Evolutionary conservation across 2,797 vertebrate genomes (phyloP), one percentile per base, ranked within the genome.

Genomic region (Phoxinus dragarum): DNA sequence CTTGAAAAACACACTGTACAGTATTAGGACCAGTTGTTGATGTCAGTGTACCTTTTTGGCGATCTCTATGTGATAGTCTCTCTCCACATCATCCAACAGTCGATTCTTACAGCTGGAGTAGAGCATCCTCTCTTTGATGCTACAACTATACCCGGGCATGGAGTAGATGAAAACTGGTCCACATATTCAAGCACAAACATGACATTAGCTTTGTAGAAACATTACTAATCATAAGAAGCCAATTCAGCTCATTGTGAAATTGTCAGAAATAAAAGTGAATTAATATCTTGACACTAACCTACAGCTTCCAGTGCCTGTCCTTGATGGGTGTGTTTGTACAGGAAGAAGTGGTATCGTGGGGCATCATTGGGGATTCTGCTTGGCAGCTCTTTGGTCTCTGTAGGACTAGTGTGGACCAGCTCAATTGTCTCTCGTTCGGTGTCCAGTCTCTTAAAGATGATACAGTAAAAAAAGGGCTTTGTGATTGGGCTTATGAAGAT

Each of bases 21-120:
- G n/a, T 67, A 21, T 80, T 23, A 49, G 3, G 42, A 67, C 6
- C 42, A 36, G 7, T 31, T 67, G 61, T 23, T 21, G 23, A 0
- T 80, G 52, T 76, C 38, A 73, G 52, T 34, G 34, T 88, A 99
- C 98, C 97, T 99, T 99, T 94, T 99, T 99, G 88, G 94, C 94
- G 89, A 99, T 96, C 91, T 99, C 97, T 92, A 99, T 94, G 84
- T 96, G 96, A 86, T 97, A 98, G 81, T 98, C 97, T 93, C 96
- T 96, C 93, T 99, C 98, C 88, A 97, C 97, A 0, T 98, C 97
- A 82, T 99, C 97, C 19, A 99, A 95, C 89, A 99, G 94, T 52
- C 97, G 94, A 94, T 98, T 98, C 95, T 99, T 99, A 94, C 98
- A 99, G 95, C 98, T 99, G 84, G 98, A 99, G 91, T 99, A 99